Conservation (phyloP, 53 echinoderm and acorn worm species). For the Henricia sp. region DNA sequence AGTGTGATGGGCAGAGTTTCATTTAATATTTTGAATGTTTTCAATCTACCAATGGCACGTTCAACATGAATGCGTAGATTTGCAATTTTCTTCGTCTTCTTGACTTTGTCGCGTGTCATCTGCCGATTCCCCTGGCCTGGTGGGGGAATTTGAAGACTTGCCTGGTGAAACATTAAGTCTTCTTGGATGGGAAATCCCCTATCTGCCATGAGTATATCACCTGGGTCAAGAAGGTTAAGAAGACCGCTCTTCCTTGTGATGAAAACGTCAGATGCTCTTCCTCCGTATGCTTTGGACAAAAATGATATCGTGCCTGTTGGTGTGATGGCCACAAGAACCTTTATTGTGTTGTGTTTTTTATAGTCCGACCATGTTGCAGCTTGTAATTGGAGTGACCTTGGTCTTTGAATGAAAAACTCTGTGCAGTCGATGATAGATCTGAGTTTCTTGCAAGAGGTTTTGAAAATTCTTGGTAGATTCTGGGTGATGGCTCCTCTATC, state of each 20-base stretch:
- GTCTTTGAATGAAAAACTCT: slow-evolving; percentile 71
- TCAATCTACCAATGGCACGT: slow-evolving; percentile 23
- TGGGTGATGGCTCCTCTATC: slow-evolving; percentile 17
- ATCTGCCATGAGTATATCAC: slow-evolving; percentile 66
- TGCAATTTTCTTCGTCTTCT: slow-evolving; percentile 7
- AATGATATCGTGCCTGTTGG: slow-evolving; percentile 71
- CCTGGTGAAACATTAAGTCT: slow-evolving; percentile 46
- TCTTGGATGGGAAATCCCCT: slow-evolving; percentile 65
- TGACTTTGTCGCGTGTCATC: slow-evolving; percentile 4
- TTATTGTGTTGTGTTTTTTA: slow-evolving; percentile 71
- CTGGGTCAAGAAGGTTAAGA: slow-evolving; percentile 67
- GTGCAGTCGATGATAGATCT: slow-evolving; percentile 78
- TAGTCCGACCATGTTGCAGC: slow-evolving; percentile 82
- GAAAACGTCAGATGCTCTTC: slow-evolving; percentile 66
- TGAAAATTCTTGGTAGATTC: background rate
- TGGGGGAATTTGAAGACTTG: slow-evolving; percentile 69
- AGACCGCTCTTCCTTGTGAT: slow-evolving; percentile 61
- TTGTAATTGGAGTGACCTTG: slow-evolving; percentile 54
- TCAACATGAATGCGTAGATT: slow-evolving; percentile 23
- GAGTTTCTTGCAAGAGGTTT: background rate
- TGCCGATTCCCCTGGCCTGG: slow-evolving; percentile 24
- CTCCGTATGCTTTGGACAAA: slow-evolving; percentile 73
- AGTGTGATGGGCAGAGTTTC: background rate
- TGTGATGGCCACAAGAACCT: slow-evolving; percentile 66
- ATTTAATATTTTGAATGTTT: background rate